Base-by-base conservation (phyloP, 2,113 vertebrate species). In the Calidris pygmaea region DNA sequence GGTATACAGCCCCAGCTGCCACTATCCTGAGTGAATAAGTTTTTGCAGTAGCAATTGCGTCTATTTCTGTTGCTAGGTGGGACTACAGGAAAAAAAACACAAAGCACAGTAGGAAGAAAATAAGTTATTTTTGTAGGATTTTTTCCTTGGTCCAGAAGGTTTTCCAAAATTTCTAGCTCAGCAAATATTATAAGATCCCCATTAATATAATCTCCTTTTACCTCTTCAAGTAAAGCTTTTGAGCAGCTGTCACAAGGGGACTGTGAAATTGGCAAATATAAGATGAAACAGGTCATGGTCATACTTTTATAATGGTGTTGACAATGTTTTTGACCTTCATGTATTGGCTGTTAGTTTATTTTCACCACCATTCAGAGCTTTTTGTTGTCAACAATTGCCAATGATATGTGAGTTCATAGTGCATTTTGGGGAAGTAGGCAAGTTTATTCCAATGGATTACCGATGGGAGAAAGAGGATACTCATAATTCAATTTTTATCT, bases 261-360 rank as follows among this genome's bases (percentile, higher is more conserved):
- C 30, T 62, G n/a, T 34, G 59, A 92, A 94, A 92, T 4, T 75
- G 63, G 35, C 32, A 93, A 88, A 86, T 43, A 68, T 34, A 63
- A 74, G n/a, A 80, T 48, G n/a, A 95, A 96, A 71, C 73, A 84
- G 22, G 63, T 86, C 82, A 86, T 59, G 76, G 76, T 76, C 50
- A 75, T 35, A 73, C 34, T 74, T 91, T 83, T 59, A 8, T 63
- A 92, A 81, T 14, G 9, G 12, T 67, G 43, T 37, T 89, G 75
- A 84, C 59, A 91, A 62, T 68, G 68, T 34, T 83, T 90, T 84
- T 94, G 59, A 90, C 79, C 47, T 93, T 90, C 34, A 12, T 35
- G 13, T 83, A 77, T 84, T 65, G 43, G 35, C 59, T 88, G 32
- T 41, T 59, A 80, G n/a, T 53, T 60, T 82, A 47, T 86, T 93